These are phyloP conservation scores for Notarius quadriscutis DNA, from an alignment of 2,113 vertebrate species.

Conservation along the genomic window DNA sequence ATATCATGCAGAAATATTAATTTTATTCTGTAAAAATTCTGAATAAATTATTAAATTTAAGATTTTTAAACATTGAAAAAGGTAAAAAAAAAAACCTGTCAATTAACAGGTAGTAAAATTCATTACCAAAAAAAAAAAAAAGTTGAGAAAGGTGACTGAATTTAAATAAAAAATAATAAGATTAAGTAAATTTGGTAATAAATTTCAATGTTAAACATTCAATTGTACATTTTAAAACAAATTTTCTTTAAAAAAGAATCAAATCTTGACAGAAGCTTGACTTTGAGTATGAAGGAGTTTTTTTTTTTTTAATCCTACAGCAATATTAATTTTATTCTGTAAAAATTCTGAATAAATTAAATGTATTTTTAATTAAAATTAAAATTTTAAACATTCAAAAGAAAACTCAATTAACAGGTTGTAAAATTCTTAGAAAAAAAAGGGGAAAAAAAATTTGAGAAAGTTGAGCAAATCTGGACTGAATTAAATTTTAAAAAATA, in stretches of 20 bases:
- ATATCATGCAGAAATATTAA: background rate
- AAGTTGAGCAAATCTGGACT: too few species aligned
- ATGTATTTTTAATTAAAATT: too few species aligned
- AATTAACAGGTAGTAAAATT: background rate
- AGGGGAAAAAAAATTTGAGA: too few species aligned
- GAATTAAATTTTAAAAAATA: too few species aligned
- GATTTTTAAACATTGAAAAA: background rate
- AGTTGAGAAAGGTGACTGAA: background rate
- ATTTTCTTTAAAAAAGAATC: background rate
- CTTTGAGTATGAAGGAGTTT: background rate
- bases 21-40: background rate
- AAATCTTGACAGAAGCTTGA: background rate
- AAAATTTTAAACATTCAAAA: too few species aligned
- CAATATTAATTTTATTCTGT: too few species aligned
- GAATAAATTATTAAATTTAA: background rate
- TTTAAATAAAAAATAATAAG: background rate
- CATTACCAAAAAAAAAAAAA: background rate
- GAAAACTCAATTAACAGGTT: too few species aligned
- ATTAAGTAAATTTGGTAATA: background rate
- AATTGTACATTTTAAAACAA: background rate
- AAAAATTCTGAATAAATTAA: too few species aligned
- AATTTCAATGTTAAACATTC: background rate
- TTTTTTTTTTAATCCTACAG: background rate
- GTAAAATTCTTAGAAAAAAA: too few species aligned
- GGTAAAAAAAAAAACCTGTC: background rate